A percentile compares a stretch with the other conserved stretches of the same genome.
Conservation (phyloP, 2,797 vertebrate genomes). For the Sparus aurata region DNA sequence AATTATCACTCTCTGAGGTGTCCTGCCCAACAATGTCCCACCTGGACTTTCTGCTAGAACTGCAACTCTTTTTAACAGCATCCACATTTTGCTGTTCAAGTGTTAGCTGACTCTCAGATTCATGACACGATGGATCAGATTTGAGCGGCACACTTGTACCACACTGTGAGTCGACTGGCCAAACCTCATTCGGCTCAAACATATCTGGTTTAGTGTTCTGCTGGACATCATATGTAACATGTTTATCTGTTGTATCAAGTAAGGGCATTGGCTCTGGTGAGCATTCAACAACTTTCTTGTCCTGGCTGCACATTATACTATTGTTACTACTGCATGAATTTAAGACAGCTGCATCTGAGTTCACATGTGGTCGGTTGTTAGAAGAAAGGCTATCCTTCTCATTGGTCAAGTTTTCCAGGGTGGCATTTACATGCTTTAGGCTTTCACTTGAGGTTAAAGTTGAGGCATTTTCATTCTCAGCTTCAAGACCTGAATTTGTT, state of each 20-base stretch:
- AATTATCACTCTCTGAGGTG: constrained; percentile 69
- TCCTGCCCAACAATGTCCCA: constrained; percentile 89
- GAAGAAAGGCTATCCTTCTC: constrained; percentile 58
- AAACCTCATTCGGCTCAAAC: constrained; percentile 51
- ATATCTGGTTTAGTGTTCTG: constrained; percentile 75
- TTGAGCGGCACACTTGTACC: constrained; percentile 26
- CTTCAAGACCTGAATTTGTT: constrained; percentile 54
- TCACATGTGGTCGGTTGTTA: constrained; percentile 49
- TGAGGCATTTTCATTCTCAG: constrained; percentile 59
- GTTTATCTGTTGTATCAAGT: constrained; percentile 61
- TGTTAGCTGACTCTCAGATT: constrained; percentile 60
- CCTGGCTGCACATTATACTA: constrained; percentile 51
- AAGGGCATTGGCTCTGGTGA: constrained; percentile 53
- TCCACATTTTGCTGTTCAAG: constrained; percentile 62
- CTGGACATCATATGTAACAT: constrained; percentile 62
- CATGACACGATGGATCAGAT: constrained; percentile 52
- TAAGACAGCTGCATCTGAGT: constrained; percentile 38
- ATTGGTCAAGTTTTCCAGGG: constrained; percentile 60
- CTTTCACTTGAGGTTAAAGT: constrained; percentile 50
- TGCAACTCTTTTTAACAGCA: constrained; percentile 65
- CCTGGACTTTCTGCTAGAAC: constrained; percentile 80
- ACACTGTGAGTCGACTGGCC: constrained; percentile 33
- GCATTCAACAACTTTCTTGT: constrained; percentile 60
- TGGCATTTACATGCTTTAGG: constrained; percentile 33
- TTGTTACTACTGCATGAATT: constrained; percentile 60